Conservation (phyloP, 2,888 invertebrate genomes). For the Chymomyza amoena region DNA sequence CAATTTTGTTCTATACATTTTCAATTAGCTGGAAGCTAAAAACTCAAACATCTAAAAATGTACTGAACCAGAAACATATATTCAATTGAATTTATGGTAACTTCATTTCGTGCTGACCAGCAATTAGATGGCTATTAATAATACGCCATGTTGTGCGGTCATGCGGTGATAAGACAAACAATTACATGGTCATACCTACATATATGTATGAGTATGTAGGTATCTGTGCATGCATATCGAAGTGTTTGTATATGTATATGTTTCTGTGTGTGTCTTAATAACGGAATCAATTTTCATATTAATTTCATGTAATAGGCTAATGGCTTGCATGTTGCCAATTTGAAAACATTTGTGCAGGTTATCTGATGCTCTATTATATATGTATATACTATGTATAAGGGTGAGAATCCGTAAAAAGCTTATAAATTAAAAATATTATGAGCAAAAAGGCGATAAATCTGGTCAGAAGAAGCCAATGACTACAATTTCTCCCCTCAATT, state of each 20-base stretch:
- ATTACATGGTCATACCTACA: background rate
- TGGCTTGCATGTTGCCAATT: background rate
- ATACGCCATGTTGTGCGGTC: conserved; percentile 2
- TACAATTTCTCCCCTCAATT: too few relatives aligned
- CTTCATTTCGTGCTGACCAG: conserved; percentile 45
- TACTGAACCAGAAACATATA: background rate
- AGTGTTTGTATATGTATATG: background rate
- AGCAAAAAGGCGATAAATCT: too few relatives aligned
- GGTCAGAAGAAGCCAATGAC: too few relatives aligned
- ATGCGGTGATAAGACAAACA: conserved; percentile 20
- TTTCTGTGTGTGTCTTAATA: conserved; percentile 51
- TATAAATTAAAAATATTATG: too few relatives aligned
- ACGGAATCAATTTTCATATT: conserved; percentile 66
- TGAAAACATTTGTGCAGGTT: background rate
- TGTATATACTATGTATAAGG: too few relatives aligned
- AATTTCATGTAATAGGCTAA: background rate
- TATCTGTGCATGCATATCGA: background rate
- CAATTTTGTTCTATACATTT: conserved; percentile 4
- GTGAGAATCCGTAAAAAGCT: too few relatives aligned
- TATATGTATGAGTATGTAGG: background rate
- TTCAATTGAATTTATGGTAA: background rate
- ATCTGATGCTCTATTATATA: background rate
- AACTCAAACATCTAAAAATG: too few relatives aligned
- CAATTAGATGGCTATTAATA: conserved; percentile 67
- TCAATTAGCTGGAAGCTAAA: background rate